Conservation (phyloP, 2,113 vertebrate species). For the Cryptomyrus ogoouensis region DNA sequence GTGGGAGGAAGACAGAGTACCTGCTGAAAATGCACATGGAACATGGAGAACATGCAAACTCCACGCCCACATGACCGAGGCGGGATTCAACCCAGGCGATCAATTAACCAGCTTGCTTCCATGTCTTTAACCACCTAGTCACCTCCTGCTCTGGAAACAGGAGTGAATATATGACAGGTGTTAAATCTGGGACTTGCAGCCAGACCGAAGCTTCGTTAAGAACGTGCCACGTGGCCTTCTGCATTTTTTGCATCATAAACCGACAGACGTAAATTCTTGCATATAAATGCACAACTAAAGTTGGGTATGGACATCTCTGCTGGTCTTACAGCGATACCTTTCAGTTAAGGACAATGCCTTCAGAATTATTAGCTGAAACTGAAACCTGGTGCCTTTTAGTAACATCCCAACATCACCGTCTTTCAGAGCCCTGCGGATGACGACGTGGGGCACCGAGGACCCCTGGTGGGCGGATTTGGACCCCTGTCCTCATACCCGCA, state of each 20-base stretch:
- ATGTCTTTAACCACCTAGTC: not conserved
- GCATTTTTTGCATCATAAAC: not conserved
- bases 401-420: not conserved
- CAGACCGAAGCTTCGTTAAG: not conserved
- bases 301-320: not conserved
- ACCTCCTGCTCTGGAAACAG: not conserved
- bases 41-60: not conserved
- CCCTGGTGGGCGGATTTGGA: not conserved
- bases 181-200: not conserved
- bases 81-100: not conserved
- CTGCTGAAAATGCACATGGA: not conserved
- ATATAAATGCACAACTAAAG: not conserved
- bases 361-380: not conserved
- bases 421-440: not conserved
- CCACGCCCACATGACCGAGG: not conserved
- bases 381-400: not conserved
- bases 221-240: not conserved
- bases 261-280: not conserved
- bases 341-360: not conserved
- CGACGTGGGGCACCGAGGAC: not conserved
- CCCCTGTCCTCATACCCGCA: not conserved
- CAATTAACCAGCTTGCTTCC: not conserved
- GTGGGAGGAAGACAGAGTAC: not conserved
- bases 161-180: not conserved
- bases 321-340: not conserved